Evolutionary conservation across 2,113 vertebrate genomes (phyloP).

Genomic region (Gyps fulvus): DNA sequence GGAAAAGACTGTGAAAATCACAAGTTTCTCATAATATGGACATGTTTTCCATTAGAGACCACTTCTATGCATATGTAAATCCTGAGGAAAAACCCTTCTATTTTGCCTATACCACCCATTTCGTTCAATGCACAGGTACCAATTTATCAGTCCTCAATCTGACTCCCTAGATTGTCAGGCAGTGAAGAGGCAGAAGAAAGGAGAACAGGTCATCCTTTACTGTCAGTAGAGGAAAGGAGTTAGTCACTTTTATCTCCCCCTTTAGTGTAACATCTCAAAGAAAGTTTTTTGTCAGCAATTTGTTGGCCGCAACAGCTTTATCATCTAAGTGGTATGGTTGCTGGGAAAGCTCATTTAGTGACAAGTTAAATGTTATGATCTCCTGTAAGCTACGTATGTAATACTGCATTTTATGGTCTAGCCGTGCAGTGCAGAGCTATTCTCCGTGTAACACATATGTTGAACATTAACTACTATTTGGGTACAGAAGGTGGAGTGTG

Average conservation of each 20-base stretch:
- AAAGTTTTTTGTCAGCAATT: background rate
- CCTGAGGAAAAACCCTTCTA: background rate
- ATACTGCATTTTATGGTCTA: background rate
- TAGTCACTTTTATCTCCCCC: background rate
- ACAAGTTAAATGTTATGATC: background rate
- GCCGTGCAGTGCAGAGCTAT: background rate
- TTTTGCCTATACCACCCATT: background rate
- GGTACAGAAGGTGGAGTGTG: constrained; percentile 14
- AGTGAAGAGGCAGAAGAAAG: background rate
- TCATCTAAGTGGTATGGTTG: background rate
- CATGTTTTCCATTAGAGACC: background rate
- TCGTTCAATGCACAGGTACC: background rate
- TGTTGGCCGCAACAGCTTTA: background rate
- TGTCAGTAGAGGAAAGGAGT: background rate
- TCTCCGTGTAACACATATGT: background rate
- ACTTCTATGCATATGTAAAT: background rate
- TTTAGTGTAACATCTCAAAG: background rate
- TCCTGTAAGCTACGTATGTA: background rate
- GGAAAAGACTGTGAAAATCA: accelerated
- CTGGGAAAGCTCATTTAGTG: background rate
- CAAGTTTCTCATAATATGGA: background rate
- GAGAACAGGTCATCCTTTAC: background rate
- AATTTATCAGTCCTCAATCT: background rate
- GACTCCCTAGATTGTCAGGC: background rate
- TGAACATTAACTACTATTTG: constrained; percentile 41